Percentiles rank a stretch among this genome's conserved stretches.
These are phyloP conservation scores for Andrena bucephala DNA, from an alignment of 2,888 invertebrate species.

Conservation along the genomic window DNA sequence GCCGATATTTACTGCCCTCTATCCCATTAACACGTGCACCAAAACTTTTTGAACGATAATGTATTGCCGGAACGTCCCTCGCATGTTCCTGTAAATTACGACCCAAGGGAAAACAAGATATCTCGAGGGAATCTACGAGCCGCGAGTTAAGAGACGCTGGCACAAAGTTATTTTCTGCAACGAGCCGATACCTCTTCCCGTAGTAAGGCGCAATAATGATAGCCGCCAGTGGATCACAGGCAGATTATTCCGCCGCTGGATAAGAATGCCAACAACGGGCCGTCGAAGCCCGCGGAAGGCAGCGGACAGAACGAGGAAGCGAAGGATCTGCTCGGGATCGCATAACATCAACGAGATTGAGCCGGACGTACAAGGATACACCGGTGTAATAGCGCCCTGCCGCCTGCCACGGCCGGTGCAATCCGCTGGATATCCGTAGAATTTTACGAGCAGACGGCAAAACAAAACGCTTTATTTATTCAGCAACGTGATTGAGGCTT, in stretches of 20 bases:
- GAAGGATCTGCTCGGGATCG: background rate
- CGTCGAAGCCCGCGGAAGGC: background rate
- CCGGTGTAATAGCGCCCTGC: background rate
- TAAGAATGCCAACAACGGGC: background rate
- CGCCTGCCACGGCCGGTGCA: background rate
- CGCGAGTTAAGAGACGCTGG: background rate
- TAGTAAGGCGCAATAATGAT: background rate
- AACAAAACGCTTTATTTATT: constrained; percentile 1
- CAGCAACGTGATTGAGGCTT: background rate
- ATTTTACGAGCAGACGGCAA: background rate
- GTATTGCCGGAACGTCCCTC: background rate
- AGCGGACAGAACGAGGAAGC: background rate
- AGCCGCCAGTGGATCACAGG: background rate
- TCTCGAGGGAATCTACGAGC: background rate
- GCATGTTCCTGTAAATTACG: background rate
- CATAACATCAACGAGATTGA: constrained; percentile 12
- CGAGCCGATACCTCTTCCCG: background rate
- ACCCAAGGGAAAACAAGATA: background rate
- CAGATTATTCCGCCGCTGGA: constrained; percentile 16
- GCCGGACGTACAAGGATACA: background rate
- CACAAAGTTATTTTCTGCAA: constrained; percentile 5
- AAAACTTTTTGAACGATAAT: background rate
- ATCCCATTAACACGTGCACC: background rate
- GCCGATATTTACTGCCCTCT: background rate
- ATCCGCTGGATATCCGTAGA: background rate